Evolutionary conservation across 2,888 invertebrate genomes (phyloP), one percentile per base, ranked within the genome.

Genomic region (Osmoderma eremita): DNA sequence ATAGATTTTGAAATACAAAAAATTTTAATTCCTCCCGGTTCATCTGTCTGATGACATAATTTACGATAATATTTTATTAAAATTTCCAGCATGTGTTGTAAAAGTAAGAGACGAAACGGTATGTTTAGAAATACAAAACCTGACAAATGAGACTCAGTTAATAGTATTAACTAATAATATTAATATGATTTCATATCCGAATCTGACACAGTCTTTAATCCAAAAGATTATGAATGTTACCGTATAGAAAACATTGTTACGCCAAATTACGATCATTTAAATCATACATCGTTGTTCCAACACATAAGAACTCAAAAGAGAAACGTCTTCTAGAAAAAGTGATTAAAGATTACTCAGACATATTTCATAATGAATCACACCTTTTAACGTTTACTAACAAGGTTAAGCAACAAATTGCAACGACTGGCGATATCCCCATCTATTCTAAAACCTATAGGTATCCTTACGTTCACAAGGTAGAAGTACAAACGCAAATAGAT

Each of bases 391-490:
- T 15, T 20, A 65, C 65, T n/a, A 65, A 65, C n/a, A 13, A 41
- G 22, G 58, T 45, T 2, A 58, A 41, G 20, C 65, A 65, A 30
- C 13, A 41, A 42, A 65, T 65, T 36, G 5, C 15, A 36, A 65
- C 42, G 6, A 36, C 45, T 0, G 51, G 65, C 39, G 49, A 50
- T 39, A 49, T 41, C 1, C 56, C 64, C 20, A 50, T 67, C 2
- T 39, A 67, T 56, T 18, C 42, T 3, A 67, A 56, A 67, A 48
- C 63, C 1, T 67, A 67, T 49, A 42, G 67, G 17, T 24, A 54
- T 18, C 63, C 67, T 2, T 45, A 63, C 13, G 51, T 18, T 12
- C 63, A 63, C 24, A 62, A 53, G 10, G 24, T 20, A 6, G 67
- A 67, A 62, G 42, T 67, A 15, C 17, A 67, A 53, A 49, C 20